A percentile compares a stretch with the other conserved stretches of the same genome.
These are phyloP conservation scores for Otocyon megalotis DNA, from an alignment of 2,113 vertebrate genomes.

Conservation along the genomic window DNA sequence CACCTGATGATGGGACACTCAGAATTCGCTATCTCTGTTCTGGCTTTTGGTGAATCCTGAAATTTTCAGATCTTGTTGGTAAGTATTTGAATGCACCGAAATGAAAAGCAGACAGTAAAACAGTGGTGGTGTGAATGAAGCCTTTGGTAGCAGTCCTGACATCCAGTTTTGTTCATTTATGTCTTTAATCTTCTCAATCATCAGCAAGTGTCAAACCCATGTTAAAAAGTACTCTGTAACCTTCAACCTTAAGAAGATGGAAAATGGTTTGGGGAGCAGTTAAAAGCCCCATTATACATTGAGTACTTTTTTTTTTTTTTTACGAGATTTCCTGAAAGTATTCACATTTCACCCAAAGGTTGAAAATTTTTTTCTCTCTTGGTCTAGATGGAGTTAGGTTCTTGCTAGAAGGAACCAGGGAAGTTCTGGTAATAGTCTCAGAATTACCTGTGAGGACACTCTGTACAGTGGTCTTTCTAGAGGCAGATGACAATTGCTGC, in stretches of 20 bases:
- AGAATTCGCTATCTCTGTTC: neutral
- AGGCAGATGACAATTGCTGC: neutral
- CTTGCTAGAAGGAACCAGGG: slow-evolving; percentile 49
- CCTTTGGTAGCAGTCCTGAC: neutral
- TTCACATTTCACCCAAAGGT: slow-evolving; percentile 51
- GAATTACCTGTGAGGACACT: neutral
- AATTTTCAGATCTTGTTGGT: slow-evolving; percentile 16
- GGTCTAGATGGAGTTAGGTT: slow-evolving; percentile 44
- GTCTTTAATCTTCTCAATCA: slow-evolving; percentile 66
- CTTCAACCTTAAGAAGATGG: slow-evolving; percentile 36
- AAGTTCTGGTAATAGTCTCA: neutral
- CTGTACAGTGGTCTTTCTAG: neutral
- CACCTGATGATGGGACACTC: neutral
- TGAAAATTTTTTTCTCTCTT: slow-evolving; percentile 42
- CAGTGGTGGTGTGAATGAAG: neutral
- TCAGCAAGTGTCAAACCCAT: slow-evolving; percentile 57
- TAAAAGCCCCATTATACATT: slow-evolving; percentile 36
- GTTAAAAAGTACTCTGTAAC: slow-evolving; percentile 54
- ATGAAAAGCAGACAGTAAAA: neutral
- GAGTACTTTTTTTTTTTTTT: neutral
- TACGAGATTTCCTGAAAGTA: slow-evolving; percentile 54
- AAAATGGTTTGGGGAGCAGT: slow-evolving; percentile 43
- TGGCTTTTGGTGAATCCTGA: neutral
- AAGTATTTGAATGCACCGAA: slow-evolving; percentile 38
- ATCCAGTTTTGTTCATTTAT: neutral